Conservation (phyloP, 2,888 invertebrate species). For the Trichacis sp. region DNA sequence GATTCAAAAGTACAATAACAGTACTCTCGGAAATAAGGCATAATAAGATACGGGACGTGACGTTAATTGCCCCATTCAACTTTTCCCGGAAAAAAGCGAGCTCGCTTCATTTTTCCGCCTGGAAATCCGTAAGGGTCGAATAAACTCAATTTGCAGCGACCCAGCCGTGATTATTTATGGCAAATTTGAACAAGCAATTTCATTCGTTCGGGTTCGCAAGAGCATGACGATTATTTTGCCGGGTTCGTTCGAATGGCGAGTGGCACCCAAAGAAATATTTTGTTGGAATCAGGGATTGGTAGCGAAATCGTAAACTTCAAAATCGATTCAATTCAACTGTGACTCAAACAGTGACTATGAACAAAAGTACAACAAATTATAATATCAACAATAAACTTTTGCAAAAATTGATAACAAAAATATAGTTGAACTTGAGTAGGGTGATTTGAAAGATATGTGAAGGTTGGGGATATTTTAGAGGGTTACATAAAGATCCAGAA, state of each 20-base stretch:
- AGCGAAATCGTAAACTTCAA: constrained; percentile 5
- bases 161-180: constrained; percentile 2
- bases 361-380: too few species aligned
- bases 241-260: constrained; percentile 22
- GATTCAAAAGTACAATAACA: background rate
- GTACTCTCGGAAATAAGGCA: background rate
- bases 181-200: constrained; percentile 12
- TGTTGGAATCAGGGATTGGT: too few species aligned
- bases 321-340: background rate
- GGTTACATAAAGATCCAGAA: too few species aligned
- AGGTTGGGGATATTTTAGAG: too few species aligned
- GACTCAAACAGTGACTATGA: too few species aligned
- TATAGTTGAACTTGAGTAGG: too few species aligned
- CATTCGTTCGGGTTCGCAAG: constrained; percentile 18
- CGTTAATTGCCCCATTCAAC: background rate
- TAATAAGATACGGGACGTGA: background rate
- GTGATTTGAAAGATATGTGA: too few species aligned
- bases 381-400: too few species aligned
- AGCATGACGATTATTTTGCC: constrained; percentile 26
- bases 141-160: background rate
- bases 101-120: background rate
- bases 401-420: too few species aligned
- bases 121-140: background rate
- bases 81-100: background rate
- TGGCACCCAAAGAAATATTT: background rate